Conservation (phyloP, 1,140 invertebrate species). For the Argopecten irradians region DNA sequence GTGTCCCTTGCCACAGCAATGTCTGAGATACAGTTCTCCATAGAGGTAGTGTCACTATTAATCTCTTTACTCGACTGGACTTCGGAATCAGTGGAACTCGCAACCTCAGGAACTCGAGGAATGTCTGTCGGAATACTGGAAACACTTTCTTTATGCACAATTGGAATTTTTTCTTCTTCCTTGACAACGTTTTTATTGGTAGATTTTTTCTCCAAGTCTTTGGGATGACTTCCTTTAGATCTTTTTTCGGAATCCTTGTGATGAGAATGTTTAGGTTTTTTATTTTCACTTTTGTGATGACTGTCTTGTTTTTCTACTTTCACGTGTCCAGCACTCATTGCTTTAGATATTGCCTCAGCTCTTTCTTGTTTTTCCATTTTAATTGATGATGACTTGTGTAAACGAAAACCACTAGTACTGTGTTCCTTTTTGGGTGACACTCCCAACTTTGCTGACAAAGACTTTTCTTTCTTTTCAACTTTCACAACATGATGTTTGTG, state of each 20-base stretch:
- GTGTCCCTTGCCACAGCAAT: neutral
- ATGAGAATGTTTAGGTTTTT: neutral
- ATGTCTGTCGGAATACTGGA: neutral
- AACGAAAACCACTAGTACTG: neutral
- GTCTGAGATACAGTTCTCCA: neutral
- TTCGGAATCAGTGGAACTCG: neutral
- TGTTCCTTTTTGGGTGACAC: neutral
- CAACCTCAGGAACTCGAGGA: neutral
- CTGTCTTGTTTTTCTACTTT: neutral
- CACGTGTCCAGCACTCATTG: neutral
- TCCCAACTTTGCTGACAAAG: neutral
- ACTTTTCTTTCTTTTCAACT: neutral
- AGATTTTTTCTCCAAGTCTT: neutral
- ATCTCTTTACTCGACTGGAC: neutral
- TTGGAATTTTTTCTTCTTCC: neutral
- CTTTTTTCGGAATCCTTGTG: neutral
- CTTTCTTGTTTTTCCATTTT: constrained; percentile 10
- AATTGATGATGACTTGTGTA: neutral
- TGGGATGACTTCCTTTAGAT: neutral
- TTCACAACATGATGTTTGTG: neutral
- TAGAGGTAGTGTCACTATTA: neutral
- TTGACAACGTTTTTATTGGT: neutral
- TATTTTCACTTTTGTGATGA: neutral
- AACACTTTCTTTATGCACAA: neutral
- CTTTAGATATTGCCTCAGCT: neutral